phyloP scores from a whole-genome alignment of 2,797 vertebrate genomes.

The Picus viridis region DNA sequence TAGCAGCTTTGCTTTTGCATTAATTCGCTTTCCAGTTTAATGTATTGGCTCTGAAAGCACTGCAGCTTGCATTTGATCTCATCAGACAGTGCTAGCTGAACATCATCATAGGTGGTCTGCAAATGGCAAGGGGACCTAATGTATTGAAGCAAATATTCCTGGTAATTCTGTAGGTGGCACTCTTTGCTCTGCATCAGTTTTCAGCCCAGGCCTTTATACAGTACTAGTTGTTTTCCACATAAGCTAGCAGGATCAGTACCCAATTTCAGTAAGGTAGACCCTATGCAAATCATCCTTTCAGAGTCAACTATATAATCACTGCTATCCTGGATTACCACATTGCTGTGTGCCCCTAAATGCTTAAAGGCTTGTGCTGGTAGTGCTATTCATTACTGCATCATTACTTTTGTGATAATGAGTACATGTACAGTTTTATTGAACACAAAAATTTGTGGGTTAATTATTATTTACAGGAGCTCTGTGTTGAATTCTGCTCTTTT shows the following conservation, averaged over 20 bases:
- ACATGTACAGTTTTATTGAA: background rate
- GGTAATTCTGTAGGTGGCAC: conserved; percentile 63
- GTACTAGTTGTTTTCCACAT: background rate
- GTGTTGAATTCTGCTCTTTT: background rate
- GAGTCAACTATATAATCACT: background rate
- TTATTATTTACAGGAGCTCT: background rate
- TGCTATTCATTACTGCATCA: background rate
- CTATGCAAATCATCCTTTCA: background rate
- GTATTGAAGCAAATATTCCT: background rate
- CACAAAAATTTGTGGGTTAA: background rate
- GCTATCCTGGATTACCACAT: background rate
- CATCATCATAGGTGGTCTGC: background rate
- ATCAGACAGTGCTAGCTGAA: background rate
- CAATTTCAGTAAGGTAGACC: background rate
- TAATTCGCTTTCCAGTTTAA: background rate
- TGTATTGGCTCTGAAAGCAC: background rate
- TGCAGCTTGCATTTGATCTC: conserved; percentile 3
- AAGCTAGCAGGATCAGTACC: fast-evolving
- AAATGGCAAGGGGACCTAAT: background rate
- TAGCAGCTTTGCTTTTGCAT: background rate
- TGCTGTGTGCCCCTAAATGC: background rate
- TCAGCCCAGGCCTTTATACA: background rate
- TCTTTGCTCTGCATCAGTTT: conserved; percentile 45
- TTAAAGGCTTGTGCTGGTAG: background rate
- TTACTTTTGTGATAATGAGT: background rate